phyloP scores from a whole-genome alignment of 2,113 vertebrate genomes.

The Microtus pennsylvanicus region DNA sequence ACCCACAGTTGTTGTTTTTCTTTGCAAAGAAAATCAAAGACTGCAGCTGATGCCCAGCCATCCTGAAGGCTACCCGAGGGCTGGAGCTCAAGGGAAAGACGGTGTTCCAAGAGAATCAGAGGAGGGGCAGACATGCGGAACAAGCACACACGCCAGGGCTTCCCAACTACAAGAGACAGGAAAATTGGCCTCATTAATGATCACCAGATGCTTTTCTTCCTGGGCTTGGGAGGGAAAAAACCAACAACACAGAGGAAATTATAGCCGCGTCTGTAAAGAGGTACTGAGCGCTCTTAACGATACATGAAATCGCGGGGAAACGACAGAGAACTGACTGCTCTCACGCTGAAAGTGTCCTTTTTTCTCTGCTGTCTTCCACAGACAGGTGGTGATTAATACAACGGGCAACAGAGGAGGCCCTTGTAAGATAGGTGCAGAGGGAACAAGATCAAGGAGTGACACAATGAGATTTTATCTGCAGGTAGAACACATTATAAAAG shows the following conservation, averaged over 20 bases:
- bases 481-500: constrained; percentile 8
- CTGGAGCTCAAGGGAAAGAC: neutral
- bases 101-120: neutral
- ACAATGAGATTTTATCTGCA: constrained; percentile 59
- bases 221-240: neutral
- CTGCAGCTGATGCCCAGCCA: constrained; percentile 69
- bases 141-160: constrained; percentile 34
- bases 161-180: constrained; percentile 16
- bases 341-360: constrained; percentile 38
- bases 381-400: constrained; percentile 66
- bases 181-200: constrained; percentile 62
- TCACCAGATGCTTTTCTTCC: constrained; percentile 71
- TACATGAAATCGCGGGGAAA: constrained; percentile 48
- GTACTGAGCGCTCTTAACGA: constrained; percentile 68
- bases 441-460: constrained; percentile 38
- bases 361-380: constrained; percentile 12
- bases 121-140: constrained; percentile 18
- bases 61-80: constrained; percentile 57
- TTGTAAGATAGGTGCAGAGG: constrained; percentile 32
- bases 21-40: constrained; percentile 67
- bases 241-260: constrained; percentile 60
- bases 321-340: constrained; percentile 47
- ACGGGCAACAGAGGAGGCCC: constrained; percentile 50
- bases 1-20: constrained; percentile 7
- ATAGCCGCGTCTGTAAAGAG: constrained; percentile 16